A percentile compares a stretch with the other conserved stretches of the same genome.
phyloP scores from a whole-genome alignment of 1,140 invertebrate species.

The Zaprionus ghesquierei region DNA sequence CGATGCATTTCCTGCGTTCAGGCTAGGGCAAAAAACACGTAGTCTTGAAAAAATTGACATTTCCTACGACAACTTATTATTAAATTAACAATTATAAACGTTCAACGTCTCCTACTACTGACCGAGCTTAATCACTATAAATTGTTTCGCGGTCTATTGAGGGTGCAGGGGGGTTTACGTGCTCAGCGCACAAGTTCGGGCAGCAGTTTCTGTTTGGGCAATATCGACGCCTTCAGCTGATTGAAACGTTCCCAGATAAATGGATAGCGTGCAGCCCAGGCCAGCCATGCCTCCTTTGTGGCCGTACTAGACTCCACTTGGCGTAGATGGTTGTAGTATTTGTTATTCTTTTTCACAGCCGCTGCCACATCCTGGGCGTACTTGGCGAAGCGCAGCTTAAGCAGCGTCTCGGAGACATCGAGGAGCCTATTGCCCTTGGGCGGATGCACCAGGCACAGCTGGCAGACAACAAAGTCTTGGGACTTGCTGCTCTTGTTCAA shows the following conservation, averaged over 20 bases:
- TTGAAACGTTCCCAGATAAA: conserved; percentile 68
- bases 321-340: conserved; percentile 72
- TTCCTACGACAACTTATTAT: conserved; percentile 37
- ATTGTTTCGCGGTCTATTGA: background rate
- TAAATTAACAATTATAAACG: conserved; percentile 40
- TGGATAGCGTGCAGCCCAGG: conserved; percentile 64
- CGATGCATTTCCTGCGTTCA: conserved; percentile 4
- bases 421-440: conserved; percentile 66
- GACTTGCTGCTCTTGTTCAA: conserved; percentile 58
- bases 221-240: conserved; percentile 57
- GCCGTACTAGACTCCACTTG: conserved; percentile 62
- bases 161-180: background rate
- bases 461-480: conserved; percentile 70
- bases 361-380: conserved; percentile 63
- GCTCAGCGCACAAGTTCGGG: conserved; percentile 72
- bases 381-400: conserved; percentile 69
- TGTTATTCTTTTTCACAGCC: conserved; percentile 57
- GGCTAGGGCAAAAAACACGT: conserved; percentile 52
- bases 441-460: conserved; percentile 74
- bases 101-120: conserved; percentile 13
- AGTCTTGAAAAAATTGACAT: conserved; percentile 32
- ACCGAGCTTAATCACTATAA: background rate
- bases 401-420: conserved; percentile 71
- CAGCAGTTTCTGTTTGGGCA: conserved; percentile 69
- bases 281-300: conserved; percentile 62